Evolutionary conservation across 2,797 vertebrate species (phyloP).

Genomic region (Falco berigora): DNA sequence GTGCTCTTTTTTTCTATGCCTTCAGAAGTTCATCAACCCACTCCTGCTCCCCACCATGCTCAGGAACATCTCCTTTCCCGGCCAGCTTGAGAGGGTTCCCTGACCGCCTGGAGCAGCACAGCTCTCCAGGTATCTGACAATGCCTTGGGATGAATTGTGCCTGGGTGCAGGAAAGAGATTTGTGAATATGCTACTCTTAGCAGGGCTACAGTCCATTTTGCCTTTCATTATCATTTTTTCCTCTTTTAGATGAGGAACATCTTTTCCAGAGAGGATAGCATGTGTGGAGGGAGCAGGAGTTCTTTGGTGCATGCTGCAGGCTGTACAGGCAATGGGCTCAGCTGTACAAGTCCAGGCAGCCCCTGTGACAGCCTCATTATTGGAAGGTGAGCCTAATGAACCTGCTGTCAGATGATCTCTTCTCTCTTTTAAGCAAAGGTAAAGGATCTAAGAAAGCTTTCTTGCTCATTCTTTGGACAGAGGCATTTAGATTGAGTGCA

Average conservation of each 20-base stretch:
- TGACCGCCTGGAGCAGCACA: background rate
- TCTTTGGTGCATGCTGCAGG: background rate
- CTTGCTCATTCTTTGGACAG: conserved; percentile 3
- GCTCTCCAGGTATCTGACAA: background rate
- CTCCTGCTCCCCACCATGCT: background rate
- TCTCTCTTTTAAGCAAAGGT: conserved; percentile 52
- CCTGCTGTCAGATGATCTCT: conserved; percentile 60
- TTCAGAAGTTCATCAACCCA: background rate
- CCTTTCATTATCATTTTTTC: background rate
- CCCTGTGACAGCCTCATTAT: conserved; percentile 9
- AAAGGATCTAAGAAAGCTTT: conserved; percentile 18
- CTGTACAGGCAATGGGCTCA: background rate
- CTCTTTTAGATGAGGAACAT: background rate
- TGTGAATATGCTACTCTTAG: background rate
- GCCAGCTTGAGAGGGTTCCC: background rate
- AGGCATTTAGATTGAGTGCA: background rate
- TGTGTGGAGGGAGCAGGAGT: background rate
- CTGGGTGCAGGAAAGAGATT: background rate
- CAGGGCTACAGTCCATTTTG: background rate
- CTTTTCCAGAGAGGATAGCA: background rate
- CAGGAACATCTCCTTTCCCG: background rate
- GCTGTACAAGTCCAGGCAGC: background rate
- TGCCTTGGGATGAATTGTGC: accelerated
- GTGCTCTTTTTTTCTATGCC: background rate
- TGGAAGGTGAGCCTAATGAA: conserved; percentile 56